These are phyloP conservation scores for Protonemura montana DNA, from an alignment of 2,888 invertebrate species.

Conservation along the genomic window DNA sequence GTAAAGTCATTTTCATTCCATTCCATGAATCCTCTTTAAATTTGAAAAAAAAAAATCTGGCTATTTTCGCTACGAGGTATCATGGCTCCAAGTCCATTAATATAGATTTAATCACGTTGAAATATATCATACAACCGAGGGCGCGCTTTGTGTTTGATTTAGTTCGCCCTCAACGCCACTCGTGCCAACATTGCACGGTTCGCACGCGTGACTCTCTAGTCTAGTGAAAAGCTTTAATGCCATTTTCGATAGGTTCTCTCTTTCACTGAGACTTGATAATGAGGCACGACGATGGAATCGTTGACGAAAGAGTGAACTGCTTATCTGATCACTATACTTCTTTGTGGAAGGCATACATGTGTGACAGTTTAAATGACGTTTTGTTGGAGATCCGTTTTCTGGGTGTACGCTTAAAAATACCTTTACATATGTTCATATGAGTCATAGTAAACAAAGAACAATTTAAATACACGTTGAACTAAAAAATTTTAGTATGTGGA, in stretches of 20 bases:
- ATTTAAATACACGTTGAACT: no score
- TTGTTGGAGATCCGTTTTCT: no score
- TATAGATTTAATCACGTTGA: neutral
- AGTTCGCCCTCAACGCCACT: neutral
- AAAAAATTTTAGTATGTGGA: no score
- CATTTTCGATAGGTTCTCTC: neutral
- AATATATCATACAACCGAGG: neutral
- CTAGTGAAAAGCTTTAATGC: neutral
- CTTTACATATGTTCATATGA: no score
- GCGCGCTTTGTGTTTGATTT: neutral
- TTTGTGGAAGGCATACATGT: no score
- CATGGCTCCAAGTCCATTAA: neutral
- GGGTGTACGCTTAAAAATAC: no score
- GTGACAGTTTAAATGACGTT: no score
- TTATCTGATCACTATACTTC: no score
- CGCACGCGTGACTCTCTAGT: neutral
- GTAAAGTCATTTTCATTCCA: slow-evolving; percentile 7
- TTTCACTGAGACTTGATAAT: slow-evolving; percentile 4
- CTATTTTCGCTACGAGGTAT: neutral
- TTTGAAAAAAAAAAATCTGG: neutral
- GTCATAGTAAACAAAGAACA: no score
- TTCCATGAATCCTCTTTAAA: slow-evolving; percentile 12
- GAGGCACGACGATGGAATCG: neutral
- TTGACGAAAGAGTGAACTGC: neutral
- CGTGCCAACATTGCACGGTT: neutral